Percentiles rank a stretch among this genome's conserved stretches.
Evolutionary conservation across 2,888 invertebrate genomes (phyloP).

Genomic region (Caenorhabditis afra): DNA sequence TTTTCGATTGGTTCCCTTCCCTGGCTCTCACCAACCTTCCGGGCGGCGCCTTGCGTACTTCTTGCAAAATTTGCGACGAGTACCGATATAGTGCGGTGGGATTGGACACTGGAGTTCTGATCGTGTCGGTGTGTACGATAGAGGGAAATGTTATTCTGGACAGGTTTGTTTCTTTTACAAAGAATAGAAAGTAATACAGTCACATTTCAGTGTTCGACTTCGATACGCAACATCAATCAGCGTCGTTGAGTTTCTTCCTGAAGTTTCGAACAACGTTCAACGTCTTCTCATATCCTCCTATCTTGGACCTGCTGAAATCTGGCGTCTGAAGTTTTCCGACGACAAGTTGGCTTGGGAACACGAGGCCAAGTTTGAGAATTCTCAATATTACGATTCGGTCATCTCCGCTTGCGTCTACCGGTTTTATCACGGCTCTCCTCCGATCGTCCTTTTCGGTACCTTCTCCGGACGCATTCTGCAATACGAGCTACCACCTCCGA

Average conservation of each 20-base stretch:
- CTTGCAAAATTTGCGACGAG: constrained; percentile 35
- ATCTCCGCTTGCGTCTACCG: constrained; percentile 53
- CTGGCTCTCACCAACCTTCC: constrained; percentile 53
- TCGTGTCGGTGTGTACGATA: constrained; percentile 51
- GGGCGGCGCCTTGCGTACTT: constrained; percentile 45
- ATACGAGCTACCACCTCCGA: constrained; percentile 52
- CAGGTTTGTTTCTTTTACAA: constrained; percentile 24
- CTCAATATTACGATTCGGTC: constrained; percentile 58
- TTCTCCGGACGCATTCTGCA: constrained; percentile 51
- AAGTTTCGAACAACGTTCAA: constrained; percentile 32
- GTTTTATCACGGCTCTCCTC: constrained; percentile 51
- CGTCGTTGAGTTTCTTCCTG: constrained; percentile 57
- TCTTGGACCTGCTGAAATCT: constrained; percentile 57
- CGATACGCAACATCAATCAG: constrained; percentile 51
- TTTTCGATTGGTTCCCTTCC: constrained; percentile 59
- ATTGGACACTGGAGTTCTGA: constrained; percentile 56
- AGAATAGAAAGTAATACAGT: background rate
- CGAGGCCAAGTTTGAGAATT: constrained; percentile 35
- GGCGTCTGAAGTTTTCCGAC: constrained; percentile 45
- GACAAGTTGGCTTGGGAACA: constrained; percentile 53
- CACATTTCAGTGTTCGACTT: constrained; percentile 49
- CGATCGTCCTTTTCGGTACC: constrained; percentile 40
- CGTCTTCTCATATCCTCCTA: constrained; percentile 57
- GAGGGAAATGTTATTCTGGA: constrained; percentile 58
- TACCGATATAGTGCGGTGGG: constrained; percentile 57